Conservation (phyloP, 2,888 invertebrate species). For the Copidosoma aretas region DNA sequence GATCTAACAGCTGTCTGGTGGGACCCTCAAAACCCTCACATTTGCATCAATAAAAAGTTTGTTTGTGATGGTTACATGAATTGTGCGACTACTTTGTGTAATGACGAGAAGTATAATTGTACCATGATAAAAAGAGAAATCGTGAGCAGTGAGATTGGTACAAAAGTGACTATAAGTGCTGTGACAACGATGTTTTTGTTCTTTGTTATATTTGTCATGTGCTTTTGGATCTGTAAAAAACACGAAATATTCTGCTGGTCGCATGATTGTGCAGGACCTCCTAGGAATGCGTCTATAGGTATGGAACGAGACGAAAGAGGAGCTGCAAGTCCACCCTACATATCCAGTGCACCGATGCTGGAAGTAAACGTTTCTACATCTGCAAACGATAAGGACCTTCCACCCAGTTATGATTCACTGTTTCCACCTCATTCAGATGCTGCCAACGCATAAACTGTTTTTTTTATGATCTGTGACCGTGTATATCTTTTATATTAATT, state of each 20-base stretch:
- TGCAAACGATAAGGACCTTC: conserved; percentile 65
- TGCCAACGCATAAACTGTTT: conserved; percentile 44
- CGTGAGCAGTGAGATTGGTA: conserved; percentile 52
- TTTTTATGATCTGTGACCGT: conserved; percentile 2
- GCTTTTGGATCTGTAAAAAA: conserved; percentile 64
- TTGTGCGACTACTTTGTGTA: conserved; percentile 60
- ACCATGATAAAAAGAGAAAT: conserved; percentile 36
- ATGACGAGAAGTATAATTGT: conserved; percentile 62
- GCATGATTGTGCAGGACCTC: conserved; percentile 60
- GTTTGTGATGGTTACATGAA: conserved; percentile 63
- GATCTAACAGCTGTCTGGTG: not conserved
- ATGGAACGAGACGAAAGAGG: conserved; percentile 46
- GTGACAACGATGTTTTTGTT: conserved; percentile 63
- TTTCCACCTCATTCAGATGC: conserved; percentile 62
- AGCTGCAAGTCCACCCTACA: conserved; percentile 47
- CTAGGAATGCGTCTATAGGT: conserved; percentile 45
- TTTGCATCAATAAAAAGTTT: conserved; percentile 60
- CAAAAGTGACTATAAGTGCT: conserved; percentile 64
- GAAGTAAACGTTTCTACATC: conserved; percentile 56
- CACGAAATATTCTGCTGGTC: conserved; percentile 65
- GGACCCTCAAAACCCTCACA: not conserved
- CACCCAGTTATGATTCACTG: conserved; percentile 67
- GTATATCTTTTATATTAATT: conserved; percentile 32
- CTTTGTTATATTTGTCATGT: conserved; percentile 64
- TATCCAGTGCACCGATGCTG: conserved; percentile 58